phyloP scores from a whole-genome alignment of 2,113 vertebrate species.

The Ploceus nigricollis region DNA sequence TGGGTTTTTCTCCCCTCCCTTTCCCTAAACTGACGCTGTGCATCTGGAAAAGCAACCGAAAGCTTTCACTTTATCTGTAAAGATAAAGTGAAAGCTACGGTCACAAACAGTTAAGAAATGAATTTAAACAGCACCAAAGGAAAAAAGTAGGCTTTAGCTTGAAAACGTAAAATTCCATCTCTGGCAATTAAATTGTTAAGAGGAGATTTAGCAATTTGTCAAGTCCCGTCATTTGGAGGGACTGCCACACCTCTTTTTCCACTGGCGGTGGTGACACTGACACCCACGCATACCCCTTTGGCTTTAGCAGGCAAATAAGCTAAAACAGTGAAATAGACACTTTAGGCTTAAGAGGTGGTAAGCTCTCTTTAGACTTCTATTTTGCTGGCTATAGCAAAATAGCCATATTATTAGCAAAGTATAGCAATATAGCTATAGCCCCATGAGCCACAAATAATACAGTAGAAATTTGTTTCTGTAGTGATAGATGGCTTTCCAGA shows the following conservation, averaged over 20 bases:
- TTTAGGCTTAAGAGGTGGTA: fast-evolving
- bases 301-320: neutral
- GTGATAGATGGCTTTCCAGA: fast-evolving
- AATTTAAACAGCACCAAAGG: neutral
- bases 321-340: neutral
- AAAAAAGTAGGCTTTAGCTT: no score
- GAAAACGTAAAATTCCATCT: neutral
- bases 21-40: neutral
- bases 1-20: no score
- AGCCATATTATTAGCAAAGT: no score
- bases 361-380: fast-evolving
- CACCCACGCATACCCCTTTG: fast-evolving
- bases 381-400: neutral
- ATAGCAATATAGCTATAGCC: no score
- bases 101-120: neutral
- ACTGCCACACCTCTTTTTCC: no score
- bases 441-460: fast-evolving
- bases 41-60: neutral
- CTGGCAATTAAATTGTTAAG: neutral
- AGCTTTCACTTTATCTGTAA: no score
- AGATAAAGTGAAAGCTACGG: neutral
- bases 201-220: neutral
- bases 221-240: no score
- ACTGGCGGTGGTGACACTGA: neutral
- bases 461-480: neutral